Evolutionary conservation across 2,888 invertebrate genomes (phyloP).

Genomic region (Hoplodrina blanda): DNA sequence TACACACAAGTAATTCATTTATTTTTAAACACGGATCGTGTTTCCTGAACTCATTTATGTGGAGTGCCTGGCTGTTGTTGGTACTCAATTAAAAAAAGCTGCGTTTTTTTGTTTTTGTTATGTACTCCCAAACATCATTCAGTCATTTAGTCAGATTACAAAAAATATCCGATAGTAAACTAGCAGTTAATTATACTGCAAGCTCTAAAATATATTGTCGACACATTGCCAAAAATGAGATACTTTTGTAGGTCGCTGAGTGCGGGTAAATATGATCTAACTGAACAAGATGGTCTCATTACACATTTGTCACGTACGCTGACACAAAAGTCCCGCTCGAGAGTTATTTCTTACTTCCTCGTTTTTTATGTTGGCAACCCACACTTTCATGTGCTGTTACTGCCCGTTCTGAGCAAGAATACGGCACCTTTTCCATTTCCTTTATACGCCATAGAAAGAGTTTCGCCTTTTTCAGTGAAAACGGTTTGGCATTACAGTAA

Average conservation of each 20-base stretch:
- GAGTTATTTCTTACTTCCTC: slow-evolving; percentile 56
- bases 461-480: slow-evolving; percentile 20
- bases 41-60: slow-evolving; percentile 15
- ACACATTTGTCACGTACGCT: slow-evolving; percentile 74
- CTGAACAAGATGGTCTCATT: slow-evolving; percentile 70
- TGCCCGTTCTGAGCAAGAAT: slow-evolving; percentile 43
- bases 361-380: slow-evolving; percentile 59
- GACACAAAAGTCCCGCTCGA: slow-evolving; percentile 62
- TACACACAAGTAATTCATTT: slow-evolving; percentile 26
- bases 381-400: slow-evolving; percentile 50
- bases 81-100: slow-evolving; percentile 25
- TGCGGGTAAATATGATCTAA: slow-evolving; percentile 60
- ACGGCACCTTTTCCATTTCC: slow-evolving; percentile 50
- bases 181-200: slow-evolving; percentile 14
- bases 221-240: slow-evolving; percentile 39
- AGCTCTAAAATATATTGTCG: slow-evolving; percentile 19
- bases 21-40: slow-evolving; percentile 24
- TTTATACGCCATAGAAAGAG: slow-evolving; percentile 38
- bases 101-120: slow-evolving; percentile 6
- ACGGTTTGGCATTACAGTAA: slow-evolving; percentile 13
- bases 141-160: neutral
- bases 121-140: slow-evolving; percentile 9
- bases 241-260: slow-evolving; percentile 49
- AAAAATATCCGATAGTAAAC: slow-evolving; percentile 3
- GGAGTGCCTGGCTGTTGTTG: neutral